These are phyloP conservation scores for Dendrophyllia cribrosa DNA, from an alignment of 64 coral and sea anemone species.

Conservation along the genomic window DNA sequence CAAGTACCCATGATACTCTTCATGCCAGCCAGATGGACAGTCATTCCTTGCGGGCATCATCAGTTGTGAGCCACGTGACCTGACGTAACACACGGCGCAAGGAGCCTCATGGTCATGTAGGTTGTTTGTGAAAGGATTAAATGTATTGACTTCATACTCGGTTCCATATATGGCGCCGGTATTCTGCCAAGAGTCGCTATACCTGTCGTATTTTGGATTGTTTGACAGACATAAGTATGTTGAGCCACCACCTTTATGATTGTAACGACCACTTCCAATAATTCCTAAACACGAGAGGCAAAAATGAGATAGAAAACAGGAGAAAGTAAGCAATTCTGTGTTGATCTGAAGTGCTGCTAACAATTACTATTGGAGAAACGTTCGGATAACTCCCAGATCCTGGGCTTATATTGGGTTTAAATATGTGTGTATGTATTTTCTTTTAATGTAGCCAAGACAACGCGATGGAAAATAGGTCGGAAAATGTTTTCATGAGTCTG, in stretches of 20 bases:
- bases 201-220: conserved; percentile 50
- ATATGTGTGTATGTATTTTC: too few relatives aligned
- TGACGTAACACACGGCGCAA: conserved; percentile 54
- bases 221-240: conserved; percentile 39
- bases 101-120: conserved; percentile 44
- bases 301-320: neutral
- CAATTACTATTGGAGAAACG: too few relatives aligned
- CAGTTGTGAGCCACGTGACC: conserved; percentile 15
- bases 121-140: conserved; percentile 44
- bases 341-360: too few relatives aligned
- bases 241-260: neutral
- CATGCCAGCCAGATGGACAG: conserved; percentile 52
- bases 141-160: conserved; percentile 44
- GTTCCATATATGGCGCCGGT: conserved; percentile 26
- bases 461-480: too few relatives aligned
- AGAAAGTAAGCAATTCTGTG: neutral
- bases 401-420: too few relatives aligned
- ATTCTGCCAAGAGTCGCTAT: neutral
- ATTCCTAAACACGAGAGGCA: neutral
- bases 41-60: conserved; percentile 69
- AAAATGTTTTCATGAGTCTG: too few relatives aligned
- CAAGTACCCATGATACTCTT: conserved; percentile 62
- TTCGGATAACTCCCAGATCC: too few relatives aligned
- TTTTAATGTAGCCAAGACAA: too few relatives aligned
- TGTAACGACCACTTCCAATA: conserved; percentile 1